Conservation (phyloP, 2,888 invertebrate genomes). For the Eueremaeus valkanovi region DNA sequence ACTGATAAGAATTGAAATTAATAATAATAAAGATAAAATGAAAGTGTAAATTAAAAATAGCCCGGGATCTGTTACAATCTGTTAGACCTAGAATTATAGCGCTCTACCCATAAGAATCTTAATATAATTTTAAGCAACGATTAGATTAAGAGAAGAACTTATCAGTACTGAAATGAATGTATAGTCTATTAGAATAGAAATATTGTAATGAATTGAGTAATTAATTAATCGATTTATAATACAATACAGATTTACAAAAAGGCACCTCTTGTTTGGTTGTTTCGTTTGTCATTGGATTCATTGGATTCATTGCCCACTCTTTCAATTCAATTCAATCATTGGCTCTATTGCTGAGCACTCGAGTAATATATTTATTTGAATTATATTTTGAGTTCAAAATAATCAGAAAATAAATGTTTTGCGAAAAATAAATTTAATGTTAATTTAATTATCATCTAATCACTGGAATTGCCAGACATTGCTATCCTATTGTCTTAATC, state of each 20-base stretch:
- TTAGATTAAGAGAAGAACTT: background rate
- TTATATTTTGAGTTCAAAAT: background rate
- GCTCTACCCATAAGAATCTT: too few species aligned
- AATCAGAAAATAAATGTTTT: background rate
- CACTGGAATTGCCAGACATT: background rate
- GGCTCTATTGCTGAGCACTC: background rate
- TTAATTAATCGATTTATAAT: background rate
- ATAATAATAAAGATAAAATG: too few species aligned
- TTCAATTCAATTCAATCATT: conserved; percentile 1
- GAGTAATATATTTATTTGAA: background rate
- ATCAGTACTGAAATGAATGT: background rate
- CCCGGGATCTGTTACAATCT: too few species aligned
- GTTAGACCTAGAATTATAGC: too few species aligned
- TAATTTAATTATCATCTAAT: background rate
- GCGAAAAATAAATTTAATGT: background rate
- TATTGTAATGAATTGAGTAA: background rate
- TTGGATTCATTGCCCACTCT: conserved; percentile 6
- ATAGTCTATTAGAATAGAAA: background rate
- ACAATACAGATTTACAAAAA: conserved; percentile 24
- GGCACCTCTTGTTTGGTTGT: conserved; percentile 29
- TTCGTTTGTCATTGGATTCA: conserved; percentile 22
- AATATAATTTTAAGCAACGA: background rate
- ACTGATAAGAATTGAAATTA: too few species aligned
- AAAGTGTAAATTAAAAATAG: too few species aligned
- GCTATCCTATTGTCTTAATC: background rate